Conservation (phyloP, 1,140 invertebrate genomes). For the Camponotus vicinus region DNA sequence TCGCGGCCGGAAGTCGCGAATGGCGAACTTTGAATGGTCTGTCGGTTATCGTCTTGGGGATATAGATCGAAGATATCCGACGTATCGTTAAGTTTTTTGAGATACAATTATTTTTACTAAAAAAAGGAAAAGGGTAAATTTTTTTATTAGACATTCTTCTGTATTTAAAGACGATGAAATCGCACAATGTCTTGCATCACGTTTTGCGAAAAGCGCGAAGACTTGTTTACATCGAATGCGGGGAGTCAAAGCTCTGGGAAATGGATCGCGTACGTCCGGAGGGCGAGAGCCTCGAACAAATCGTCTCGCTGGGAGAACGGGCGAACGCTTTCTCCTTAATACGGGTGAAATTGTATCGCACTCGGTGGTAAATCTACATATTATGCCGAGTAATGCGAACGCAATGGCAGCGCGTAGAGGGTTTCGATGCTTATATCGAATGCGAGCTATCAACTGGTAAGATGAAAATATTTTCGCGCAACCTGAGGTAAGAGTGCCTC, state of each 20-base stretch:
- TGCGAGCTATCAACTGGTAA: constrained; percentile 16
- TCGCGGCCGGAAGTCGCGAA: constrained; percentile 55
- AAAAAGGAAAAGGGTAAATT: not conserved
- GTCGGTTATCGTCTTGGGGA: constrained; percentile 3
- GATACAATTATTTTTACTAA: not conserved
- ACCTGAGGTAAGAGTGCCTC: constrained; percentile 14
- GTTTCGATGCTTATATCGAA: constrained; percentile 32
- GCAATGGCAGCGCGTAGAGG: not conserved
- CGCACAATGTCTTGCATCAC: not conserved
- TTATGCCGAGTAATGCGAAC: constrained; percentile 63
- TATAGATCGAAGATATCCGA: constrained; percentile 20
- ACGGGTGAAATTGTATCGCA: constrained; percentile 68
- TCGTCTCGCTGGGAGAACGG: constrained; percentile 56
- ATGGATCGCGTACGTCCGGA: constrained; percentile 16
- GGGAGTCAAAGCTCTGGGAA: constrained; percentile 19
- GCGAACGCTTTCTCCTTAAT: constrained; percentile 72
- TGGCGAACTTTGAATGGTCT: constrained; percentile 48
- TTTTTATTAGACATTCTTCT: constrained; percentile 3
- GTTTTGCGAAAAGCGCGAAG: not conserved
- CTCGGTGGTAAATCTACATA: constrained; percentile 69
- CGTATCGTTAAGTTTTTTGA: not conserved
- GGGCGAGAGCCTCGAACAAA: constrained; percentile 55
- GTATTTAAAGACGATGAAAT: not conserved
- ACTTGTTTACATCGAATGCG: constrained; percentile 16
- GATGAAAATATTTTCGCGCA: constrained; percentile 18